phyloP scores from a whole-genome alignment of 2,888 invertebrate species.

The Calameuta idolon region DNA sequence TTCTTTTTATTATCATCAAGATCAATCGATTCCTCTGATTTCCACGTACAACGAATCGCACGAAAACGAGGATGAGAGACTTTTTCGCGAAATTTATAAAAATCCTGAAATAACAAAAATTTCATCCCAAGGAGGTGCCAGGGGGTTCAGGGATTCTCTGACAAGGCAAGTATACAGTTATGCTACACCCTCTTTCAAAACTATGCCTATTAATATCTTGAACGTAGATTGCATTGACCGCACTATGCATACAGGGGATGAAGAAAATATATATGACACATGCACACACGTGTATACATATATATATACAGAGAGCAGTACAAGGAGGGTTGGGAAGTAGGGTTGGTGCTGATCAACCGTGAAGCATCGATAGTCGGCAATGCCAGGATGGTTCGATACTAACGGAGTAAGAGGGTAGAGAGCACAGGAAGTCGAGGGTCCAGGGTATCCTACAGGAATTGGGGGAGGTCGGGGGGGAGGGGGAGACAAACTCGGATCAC shows the following conservation, averaged over 20 bases:
- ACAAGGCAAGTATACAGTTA: no score
- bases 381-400: not conserved
- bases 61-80: no score
- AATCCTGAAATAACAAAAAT: no score
- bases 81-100: no score
- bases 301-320: no score
- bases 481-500: constrained; percentile 32
- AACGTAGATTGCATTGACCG: constrained; percentile 27
- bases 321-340: constrained; percentile 24
- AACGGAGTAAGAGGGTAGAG: constrained; percentile 11
- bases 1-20: no score
- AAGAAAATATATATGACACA: not conserved
- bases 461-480: constrained; percentile 14
- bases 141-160: no score
- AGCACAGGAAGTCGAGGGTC: constrained; percentile 9
- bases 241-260: not conserved
- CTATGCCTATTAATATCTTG: constrained; percentile 28
- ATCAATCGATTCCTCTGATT: no score
- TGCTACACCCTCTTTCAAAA: not conserved
- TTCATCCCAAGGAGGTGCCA: not conserved
- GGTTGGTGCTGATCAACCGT: constrained; percentile 54
- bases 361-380: constrained; percentile 51
- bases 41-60: no score
- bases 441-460: not conserved
- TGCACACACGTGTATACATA: no score